Base-by-base conservation (phyloP, 2,888 invertebrate genomes). In the Hypselothyrea guttata region DNA sequence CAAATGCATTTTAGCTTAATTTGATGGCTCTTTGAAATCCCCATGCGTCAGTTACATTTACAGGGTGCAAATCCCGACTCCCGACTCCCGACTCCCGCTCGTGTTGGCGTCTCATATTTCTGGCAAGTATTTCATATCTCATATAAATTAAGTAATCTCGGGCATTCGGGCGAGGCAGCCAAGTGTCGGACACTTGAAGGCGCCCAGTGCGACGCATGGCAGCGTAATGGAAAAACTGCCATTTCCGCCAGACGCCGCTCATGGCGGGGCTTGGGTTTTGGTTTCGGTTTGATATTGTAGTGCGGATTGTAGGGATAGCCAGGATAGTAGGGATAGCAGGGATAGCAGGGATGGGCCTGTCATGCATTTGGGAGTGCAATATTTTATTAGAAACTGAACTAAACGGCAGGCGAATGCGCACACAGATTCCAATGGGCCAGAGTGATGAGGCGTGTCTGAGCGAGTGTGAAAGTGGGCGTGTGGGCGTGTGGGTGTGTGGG, bases 191-290 rank as follows among this genome's bases (percentile, higher is more conserved):
- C 45, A 73, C 59, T 65, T 70, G 57, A 59, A 48, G 54, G 22
- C 28, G 31, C 58, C 47, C 53, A 51, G 37, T 45, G 58, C 34
- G 49, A 47, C 42, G 44, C 51, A 35, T 58, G 54, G 74, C 63
- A 76, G 59, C 60, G 75, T 77, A 77, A 77, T 82, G 78, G 77
- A 77, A 77, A 82, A 82, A 73, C 78, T 82, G 82, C 78, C 83
- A 77, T 82, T 75, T 77, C 77, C 83, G 79, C 59, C 58, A 61
- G 64, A 59, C 69, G 47, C 68, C 55, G 58, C 61, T 76, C 74
- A 74, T 76, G 44, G 16, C 46, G 49, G 28, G 54, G 8, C 18
- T 16, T 9, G 8, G 16, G 9, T 9, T 15, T 16, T 12, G 38
- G 31, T 54, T 35, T 31, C 31, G 35, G 42, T 57, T 51, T 13